These are phyloP conservation scores for Holacanthella duospinosa DNA, from an alignment of 2,888 invertebrate species.

Conservation along the genomic window DNA sequence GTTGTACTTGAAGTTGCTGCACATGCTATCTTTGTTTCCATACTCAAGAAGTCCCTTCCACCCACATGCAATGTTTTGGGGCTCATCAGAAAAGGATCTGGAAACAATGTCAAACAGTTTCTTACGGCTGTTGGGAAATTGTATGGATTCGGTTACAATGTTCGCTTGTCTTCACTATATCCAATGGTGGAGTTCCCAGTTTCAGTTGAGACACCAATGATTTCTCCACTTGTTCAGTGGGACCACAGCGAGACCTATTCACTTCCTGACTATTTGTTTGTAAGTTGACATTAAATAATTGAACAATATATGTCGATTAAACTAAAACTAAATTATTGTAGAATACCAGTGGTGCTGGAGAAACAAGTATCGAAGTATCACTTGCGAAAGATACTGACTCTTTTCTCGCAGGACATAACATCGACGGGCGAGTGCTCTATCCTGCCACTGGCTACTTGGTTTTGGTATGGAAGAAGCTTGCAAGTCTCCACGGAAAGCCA, in stretches of 20 bases:
- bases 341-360: slow-evolving; percentile 46
- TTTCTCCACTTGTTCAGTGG: slow-evolving; percentile 75
- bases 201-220: slow-evolving; percentile 64
- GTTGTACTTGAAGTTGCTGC: slow-evolving; percentile 38
- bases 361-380: slow-evolving; percentile 40
- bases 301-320: too few relatives aligned
- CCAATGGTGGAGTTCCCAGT: slow-evolving; percentile 60
- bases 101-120: slow-evolving; percentile 48
- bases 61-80: background rate
- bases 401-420: slow-evolving; percentile 51
- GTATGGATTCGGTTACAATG: slow-evolving; percentile 67
- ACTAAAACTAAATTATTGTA: slow-evolving; percentile 59
- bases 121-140: slow-evolving; percentile 69
- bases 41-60: slow-evolving; percentile 46
- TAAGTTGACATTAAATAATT: background rate
- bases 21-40: slow-evolving; percentile 41
- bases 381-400: slow-evolving; percentile 59
- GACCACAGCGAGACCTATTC: slow-evolving; percentile 50
- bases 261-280: background rate
- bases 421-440: slow-evolving; percentile 59
- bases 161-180: slow-evolving; percentile 61
- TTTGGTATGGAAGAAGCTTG: slow-evolving; percentile 69
- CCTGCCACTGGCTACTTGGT: slow-evolving; percentile 72
- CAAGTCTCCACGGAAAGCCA: background rate
- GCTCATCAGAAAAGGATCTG: slow-evolving; percentile 48